Conservation (phyloP, 2,888 invertebrate genomes). For the Meiosimyza platycephala region DNA sequence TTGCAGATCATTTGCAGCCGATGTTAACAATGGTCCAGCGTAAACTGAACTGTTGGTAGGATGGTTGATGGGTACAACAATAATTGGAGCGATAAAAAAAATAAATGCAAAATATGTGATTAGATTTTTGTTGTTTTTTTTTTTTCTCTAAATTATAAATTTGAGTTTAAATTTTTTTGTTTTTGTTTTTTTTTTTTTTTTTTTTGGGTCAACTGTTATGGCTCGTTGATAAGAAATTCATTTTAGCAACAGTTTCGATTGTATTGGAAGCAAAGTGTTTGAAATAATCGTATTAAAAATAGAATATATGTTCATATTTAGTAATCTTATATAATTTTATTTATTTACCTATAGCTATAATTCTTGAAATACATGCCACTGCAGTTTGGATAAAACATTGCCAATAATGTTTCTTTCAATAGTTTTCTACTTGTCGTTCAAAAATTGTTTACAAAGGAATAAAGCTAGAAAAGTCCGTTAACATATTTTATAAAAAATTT, state of each 20-base stretch:
- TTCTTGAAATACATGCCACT: constrained; percentile 63
- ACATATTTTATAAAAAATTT: too few relatives aligned
- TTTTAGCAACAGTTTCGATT: too few relatives aligned
- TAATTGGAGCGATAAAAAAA: constrained; percentile 11
- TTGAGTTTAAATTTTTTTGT: too few relatives aligned
- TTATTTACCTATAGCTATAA: constrained; percentile 61
- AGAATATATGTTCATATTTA: too few relatives aligned
- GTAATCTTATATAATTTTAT: not conserved
- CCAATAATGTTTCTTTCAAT: constrained; percentile 4
- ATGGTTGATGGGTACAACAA: not conserved
- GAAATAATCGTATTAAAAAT: too few relatives aligned
- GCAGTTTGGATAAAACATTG: constrained; percentile 62
- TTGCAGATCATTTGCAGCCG: constrained; percentile 63
- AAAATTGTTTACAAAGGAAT: too few relatives aligned
- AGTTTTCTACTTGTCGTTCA: too few relatives aligned
- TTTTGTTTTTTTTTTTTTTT: not conserved
- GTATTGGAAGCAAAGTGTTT: too few relatives aligned
- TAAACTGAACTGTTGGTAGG: constrained; percentile 62
- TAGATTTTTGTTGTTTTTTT: constrained; percentile 6
- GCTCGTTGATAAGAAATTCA: too few relatives aligned
- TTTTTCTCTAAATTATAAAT: too few relatives aligned
- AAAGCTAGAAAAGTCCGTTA: too few relatives aligned
- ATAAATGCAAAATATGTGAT: constrained; percentile 13
- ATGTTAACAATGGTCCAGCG: constrained; percentile 61
- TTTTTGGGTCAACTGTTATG: not conserved